Conservation (phyloP, 2,797 vertebrate genomes). For the Thaleichthys pacificus region DNA sequence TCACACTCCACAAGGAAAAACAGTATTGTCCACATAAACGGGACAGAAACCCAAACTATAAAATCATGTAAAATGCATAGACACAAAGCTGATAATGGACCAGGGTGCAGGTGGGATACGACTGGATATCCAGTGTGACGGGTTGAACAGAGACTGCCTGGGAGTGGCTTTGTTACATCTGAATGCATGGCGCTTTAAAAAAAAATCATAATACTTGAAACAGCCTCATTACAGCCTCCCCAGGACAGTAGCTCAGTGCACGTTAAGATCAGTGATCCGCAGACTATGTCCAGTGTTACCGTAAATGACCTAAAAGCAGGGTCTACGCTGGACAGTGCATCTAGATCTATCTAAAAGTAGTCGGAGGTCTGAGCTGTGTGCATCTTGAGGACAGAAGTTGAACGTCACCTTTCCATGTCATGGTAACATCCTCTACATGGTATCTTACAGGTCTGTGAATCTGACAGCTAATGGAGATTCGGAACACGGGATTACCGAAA, state of each 20-base stretch:
- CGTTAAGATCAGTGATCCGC: background rate
- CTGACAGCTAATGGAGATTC: background rate
- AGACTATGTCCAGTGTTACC: background rate
- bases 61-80: background rate
- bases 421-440: background rate
- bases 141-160: no score
- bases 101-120: no score
- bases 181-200: background rate
- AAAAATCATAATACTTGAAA: background rate
- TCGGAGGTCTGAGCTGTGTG: background rate
- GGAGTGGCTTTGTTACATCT: no score
- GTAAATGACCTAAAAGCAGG: background rate
- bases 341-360: background rate
- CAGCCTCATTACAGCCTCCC: background rate
- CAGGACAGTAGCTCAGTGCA: background rate
- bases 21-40: background rate
- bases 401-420: background rate
- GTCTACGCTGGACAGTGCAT: background rate
- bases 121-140: no score
- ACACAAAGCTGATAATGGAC: no score
- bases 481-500: slow-evolving; percentile 2
- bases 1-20: background rate
- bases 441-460: background rate
- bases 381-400: background rate
- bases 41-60: no score